Base-by-base conservation (phyloP, 35 echinoderm and acorn worm genomes). In the Hemicentrotus pulcherrimus region DNA sequence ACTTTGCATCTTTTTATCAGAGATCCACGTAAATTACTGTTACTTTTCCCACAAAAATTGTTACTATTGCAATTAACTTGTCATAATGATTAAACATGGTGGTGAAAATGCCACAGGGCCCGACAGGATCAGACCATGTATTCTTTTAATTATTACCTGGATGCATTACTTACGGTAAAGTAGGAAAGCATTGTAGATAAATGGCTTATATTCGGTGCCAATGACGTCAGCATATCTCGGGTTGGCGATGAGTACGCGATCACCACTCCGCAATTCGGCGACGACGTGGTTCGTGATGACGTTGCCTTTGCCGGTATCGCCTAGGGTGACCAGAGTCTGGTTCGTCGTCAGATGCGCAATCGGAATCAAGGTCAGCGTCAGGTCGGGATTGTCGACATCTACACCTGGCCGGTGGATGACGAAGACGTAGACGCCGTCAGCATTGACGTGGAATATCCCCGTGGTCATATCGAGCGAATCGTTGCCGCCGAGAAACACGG, bases 131-230 rank as follows among this genome's bases (percentile, higher is more conserved):
- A 48, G 4, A 48, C 47, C 9, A 9, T 48, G 9, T 48, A 48
- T 48, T 48, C 4, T 50, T 50, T 2, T 50, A 50, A 50, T 50
- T 7, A 10, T 50, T 50, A 50, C 48, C n/a, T n/a, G n/a, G n/a
- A n/a, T 50, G 18, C 18, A 89, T 41, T 92, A 92, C 91, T 92
- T 92, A 92, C 91, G 91, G 28, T 92, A 92, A 47, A 92, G 47
- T 31, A 92, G 91, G 48, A 92, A 92, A 14, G 46, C 91, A 47
- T 92, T 92, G 30, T 92, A 92, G n/a, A 92, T 92, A 55, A 92
- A 92, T 52, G 91, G 91, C 9, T 92, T 92, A 31, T 48, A 12
- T 4, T 9, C 48, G 19, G 31, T 55, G 91, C 91, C 91, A 13
- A 48, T 12, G 28, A 92, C 91, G 45, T 55, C 45, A 47, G 91